A percentile compares a stretch with the other conserved stretches of the same genome.
Evolutionary conservation across 1,140 invertebrate species (phyloP).

Genomic region (Formica exsecta): DNA sequence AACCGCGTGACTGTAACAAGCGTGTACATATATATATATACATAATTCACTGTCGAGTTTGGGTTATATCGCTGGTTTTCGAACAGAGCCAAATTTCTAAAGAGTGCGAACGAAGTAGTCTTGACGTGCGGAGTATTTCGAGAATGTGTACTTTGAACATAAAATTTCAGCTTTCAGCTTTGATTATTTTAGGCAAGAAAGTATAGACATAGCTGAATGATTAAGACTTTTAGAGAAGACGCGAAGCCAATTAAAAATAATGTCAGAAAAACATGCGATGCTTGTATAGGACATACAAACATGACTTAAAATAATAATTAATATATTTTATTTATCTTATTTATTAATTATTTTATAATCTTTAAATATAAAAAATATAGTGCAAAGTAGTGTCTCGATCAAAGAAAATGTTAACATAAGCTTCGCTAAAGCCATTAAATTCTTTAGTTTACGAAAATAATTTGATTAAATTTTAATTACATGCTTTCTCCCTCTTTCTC

Average conservation of each 20-base stretch:
- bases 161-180: background rate
- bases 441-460: no score
- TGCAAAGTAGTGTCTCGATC: background rate
- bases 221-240: background rate
- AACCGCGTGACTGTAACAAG: background rate
- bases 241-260: no score
- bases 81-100: background rate
- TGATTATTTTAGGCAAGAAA: background rate
- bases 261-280: no score
- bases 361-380: constrained; percentile 4
- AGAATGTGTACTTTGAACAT: background rate
- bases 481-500: no score
- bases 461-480: no score
- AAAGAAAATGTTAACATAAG: background rate
- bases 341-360: background rate
- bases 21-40: background rate
- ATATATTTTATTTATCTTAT: background rate
- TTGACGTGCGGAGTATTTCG: background rate
- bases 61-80: background rate
- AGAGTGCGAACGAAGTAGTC: background rate
- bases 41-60: background rate
- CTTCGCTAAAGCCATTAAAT: no score
- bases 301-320: background rate
- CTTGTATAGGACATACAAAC: background rate
- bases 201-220: no score